Conservation (phyloP, 2,113 vertebrate genomes). For the Menura novaehollandiae region DNA sequence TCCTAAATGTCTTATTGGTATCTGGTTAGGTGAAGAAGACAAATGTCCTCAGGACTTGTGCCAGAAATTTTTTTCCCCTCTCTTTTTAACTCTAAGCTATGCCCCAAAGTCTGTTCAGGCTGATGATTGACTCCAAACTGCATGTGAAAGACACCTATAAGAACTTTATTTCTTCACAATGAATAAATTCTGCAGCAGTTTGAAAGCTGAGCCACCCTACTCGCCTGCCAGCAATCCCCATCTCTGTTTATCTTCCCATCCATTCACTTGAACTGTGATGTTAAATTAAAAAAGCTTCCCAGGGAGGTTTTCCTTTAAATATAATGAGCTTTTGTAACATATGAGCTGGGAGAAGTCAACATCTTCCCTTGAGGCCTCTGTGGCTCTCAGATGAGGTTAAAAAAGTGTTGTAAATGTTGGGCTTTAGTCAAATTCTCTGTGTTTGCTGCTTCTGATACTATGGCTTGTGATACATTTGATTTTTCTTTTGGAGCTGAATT, state of each 20-base stretch:
- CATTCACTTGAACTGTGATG: not conserved
- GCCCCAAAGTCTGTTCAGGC: not conserved
- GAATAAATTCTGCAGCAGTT: not conserved
- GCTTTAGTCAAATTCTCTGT: not conserved
- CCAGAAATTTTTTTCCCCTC: not conserved
- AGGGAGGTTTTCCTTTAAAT: constrained; percentile 40
- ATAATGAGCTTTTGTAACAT: constrained; percentile 52
- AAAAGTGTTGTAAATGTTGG: not conserved
- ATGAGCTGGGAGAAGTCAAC: constrained; percentile 37
- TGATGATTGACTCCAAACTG: not conserved
- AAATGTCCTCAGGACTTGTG: not conserved
- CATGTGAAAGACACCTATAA: not conserved
- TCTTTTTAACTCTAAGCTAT: not conserved
- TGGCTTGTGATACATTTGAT: not conserved
- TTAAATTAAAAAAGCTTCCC: constrained; percentile 49
- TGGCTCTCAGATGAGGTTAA: constrained; percentile 29
- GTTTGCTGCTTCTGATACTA: not conserved
- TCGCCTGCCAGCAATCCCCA: not conserved
- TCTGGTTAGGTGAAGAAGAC: not conserved
- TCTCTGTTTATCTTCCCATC: constrained; percentile 50
- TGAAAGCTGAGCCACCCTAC: constrained; percentile 7
- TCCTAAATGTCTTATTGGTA: not conserved
- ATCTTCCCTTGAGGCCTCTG: not conserved
- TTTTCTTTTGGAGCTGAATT: not conserved
- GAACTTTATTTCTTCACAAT: not conserved